phyloP scores from a whole-genome alignment of 2,888 invertebrate genomes.

The Heliconius cydno region DNA sequence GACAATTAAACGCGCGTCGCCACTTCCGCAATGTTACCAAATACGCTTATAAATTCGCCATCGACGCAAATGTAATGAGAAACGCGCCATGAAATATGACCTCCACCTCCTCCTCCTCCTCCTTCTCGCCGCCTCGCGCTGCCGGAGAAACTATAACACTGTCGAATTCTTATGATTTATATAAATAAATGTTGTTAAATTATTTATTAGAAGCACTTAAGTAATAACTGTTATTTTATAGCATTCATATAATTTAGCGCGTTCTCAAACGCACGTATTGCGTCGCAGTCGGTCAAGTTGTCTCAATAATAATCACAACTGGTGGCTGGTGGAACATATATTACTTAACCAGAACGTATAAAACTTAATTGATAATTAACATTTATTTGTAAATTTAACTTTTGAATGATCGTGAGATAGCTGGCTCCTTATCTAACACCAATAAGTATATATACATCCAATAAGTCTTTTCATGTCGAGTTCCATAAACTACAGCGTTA shows the following conservation, averaged over 20 bases:
- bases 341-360: neutral
- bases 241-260: conserved; percentile 4
- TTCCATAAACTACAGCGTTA: too few relatives aligned
- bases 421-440: too few relatives aligned
- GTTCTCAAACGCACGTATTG: neutral
- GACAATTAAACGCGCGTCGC: conserved; percentile 24
- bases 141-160: conserved; percentile 11
- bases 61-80: conserved; percentile 27
- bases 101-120: neutral
- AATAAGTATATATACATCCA: too few relatives aligned
- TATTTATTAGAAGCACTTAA: conserved; percentile 10
- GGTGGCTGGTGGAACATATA: neutral
- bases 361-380: neutral
- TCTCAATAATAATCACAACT: neutral
- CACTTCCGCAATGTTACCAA: conserved; percentile 28
- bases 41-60: conserved; percentile 26
- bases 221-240: conserved; percentile 14
- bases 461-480: too few relatives aligned
- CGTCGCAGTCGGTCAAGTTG: neutral
- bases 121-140: neutral
- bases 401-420: too few relatives aligned
- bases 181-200: conserved; percentile 5
- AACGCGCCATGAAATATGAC: conserved; percentile 23
- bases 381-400: too few relatives aligned
- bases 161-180: neutral